Percentiles rank a stretch among this genome's conserved stretches.
phyloP scores from a whole-genome alignment of 2,113 vertebrate species.

The Oncorhynchus nerka region DNA sequence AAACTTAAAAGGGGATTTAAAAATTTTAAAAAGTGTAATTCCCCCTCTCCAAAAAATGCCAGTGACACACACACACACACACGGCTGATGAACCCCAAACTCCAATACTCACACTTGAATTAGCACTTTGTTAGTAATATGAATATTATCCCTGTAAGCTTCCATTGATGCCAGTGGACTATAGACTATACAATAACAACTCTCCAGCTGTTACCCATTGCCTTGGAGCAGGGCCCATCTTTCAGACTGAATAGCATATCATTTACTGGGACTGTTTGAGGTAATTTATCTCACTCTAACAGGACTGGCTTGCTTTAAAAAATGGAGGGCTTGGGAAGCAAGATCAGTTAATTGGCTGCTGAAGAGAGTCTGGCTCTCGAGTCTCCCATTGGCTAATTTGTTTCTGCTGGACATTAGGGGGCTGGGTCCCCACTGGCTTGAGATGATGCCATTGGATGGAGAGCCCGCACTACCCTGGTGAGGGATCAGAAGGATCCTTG shows the following conservation, averaged over 20 bases:
- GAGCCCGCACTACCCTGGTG: constrained; percentile 34
- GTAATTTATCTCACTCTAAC: not conserved
- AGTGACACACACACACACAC: constrained; percentile 32
- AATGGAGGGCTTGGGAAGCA: constrained; percentile 26
- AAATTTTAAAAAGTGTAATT: constrained; percentile 1
- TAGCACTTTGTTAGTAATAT: constrained; percentile 54
- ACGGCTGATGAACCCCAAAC: constrained; percentile 37
- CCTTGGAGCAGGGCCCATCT: constrained; percentile 42
- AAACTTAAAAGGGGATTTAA: not conserved
- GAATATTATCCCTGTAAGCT: constrained; percentile 42
- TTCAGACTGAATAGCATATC: constrained; percentile 31
- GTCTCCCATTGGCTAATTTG: constrained; percentile 45
- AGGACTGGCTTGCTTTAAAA: constrained; percentile 35
- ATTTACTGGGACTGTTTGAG: constrained; percentile 18
- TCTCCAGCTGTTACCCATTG: constrained; percentile 45
- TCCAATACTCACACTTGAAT: constrained; percentile 57
- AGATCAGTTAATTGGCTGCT: constrained; percentile 44
- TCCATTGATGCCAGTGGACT: constrained; percentile 56
- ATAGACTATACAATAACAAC: constrained; percentile 37
- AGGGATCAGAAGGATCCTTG: constrained; percentile 23
- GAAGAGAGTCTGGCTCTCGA: constrained; percentile 43
- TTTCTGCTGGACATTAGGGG: constrained; percentile 65
- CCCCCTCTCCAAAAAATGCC: constrained; percentile 47
- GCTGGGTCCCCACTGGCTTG: constrained; percentile 71
- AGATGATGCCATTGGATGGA: constrained; percentile 43